Evolutionary conservation across 2,888 invertebrate genomes (phyloP), one percentile per base, ranked within the genome.

Genomic region (Electrophaes corylata): DNA sequence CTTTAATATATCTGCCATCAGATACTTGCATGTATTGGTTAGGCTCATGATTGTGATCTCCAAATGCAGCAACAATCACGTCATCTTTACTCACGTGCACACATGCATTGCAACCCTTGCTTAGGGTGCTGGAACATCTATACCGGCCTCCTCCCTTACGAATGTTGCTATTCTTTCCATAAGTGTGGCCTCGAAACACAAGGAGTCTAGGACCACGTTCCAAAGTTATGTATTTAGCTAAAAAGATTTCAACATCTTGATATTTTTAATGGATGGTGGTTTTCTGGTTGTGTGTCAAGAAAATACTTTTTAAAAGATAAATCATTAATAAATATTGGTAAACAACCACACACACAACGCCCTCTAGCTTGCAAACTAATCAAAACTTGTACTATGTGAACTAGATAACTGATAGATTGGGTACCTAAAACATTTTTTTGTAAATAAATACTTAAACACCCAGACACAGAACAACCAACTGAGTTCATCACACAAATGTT

Each of bases 101-200:
- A 33, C 50, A 49, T 2, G 71, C 68, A 16, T 67, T 71, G 56
- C 72, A 74, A 2, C 57, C 37, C 37, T 62, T 64, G 4, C 62
- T 55, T 1, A 26, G 0, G 0, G 41, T 26, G 10, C 57, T 63
- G 3, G 72, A 70, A 44, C 71, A 70, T 3, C 50, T 46, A 33
- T 66, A 70, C 6, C 69, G 43, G 11, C 26, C 16, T 0, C 67
- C 66, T 8, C 51, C 51, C 0, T 40, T 19, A 2, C 59, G 50
- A 1, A 43, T 40, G n/a, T 3, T 43, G n/a, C 52, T 40, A 19
- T 64, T 57, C 52, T 60, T 69, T 3, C 50, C 55, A 23, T 47
- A 69, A 3, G 61, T 55, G 35, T 64, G 65, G 2, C 61, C 62
- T n/a, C 62, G 12, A 6, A 57, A 48, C 5, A 51, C 35, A 4